Evolutionary conservation across 2,797 vertebrate genomes (phyloP), one percentile per base, ranked within the genome.

Genomic region (Cheirogaleus major): DNA sequence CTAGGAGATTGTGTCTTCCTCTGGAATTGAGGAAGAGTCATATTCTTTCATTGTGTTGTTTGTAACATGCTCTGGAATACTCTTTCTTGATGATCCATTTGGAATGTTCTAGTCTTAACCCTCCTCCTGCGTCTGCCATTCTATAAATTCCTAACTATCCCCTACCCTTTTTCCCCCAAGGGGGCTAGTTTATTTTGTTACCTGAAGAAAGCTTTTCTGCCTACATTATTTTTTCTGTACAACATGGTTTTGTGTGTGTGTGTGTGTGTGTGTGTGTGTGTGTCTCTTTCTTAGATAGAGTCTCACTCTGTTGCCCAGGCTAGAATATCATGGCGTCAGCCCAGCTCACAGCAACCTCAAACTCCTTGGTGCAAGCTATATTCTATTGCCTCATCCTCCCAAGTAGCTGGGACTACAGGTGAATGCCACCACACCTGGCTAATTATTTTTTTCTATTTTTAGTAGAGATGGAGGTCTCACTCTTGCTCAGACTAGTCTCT

Each of bases 31-130:
- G 85, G 17, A 87, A 93, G 41, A 82, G 10, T 55, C 22, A 18
- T 63, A n/a, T 85, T 65, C 76, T 93, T 86, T 57, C 20, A 32
- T 72, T 45, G 25, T 67, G 10, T 86, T 92, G 32, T 61, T 63
- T 95, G 73, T 93, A 94, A n/a, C 63, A 91, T 89, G 43, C 45
- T 95, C 78, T 85, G 45, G 18, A 91, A 65, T 52, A 65, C 9
- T 22, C 7, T 87, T 87, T 63, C 35, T 30, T 75, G 63, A 81
- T 59, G 25, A 48, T 52, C 32, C 13, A 20, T 89, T 75, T 93
- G 75, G 57, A 87, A 92, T 65, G 5, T 88, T 88, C 61, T 75
- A 48, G 63, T 59, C 8, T 63, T 78, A 63, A 23, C 5, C 15
- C 11, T n/a, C 5, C 20, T 61, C 8, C 10, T 10, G 13, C 7